Base-by-base conservation (phyloP, 2,888 invertebrate genomes). In the Itoplectis maculator region DNA sequence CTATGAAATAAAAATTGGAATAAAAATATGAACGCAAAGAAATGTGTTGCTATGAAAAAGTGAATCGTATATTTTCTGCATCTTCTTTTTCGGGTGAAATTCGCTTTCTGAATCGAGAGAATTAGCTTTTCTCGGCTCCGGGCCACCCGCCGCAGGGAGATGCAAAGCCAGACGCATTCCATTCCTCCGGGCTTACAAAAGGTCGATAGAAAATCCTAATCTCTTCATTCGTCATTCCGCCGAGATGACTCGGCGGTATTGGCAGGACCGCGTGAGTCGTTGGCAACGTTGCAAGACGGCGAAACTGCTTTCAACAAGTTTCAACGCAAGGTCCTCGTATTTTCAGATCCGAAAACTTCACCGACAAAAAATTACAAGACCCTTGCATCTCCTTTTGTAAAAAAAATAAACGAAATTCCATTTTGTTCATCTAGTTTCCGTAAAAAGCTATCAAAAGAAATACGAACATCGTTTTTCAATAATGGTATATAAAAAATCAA, bases 141-240 rank as follows among this genome's bases (percentile, higher is more conserved):
- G 70, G 61, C 81, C 66, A 66, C 66, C 63, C 61, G 73, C 65
- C 68, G 63, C 23, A 45, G 45, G 45, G 56, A 77, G 73, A 72
- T 81, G 42, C 73, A 77, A 61, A 40, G 37, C 69, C 18, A 45
- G 54, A 69, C n/a, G 18, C 61, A 61, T 61, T 61, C 61, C 59
- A 77, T 70, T 78, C 47, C 37, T 7, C 45, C 65, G 61, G 51
- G 63, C 29, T 54, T 56, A 82, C 78, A 61, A 78, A 82, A 73
- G 68, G 45, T 65, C 51, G 35, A 37, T 35, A 23, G 66, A 75
- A 79, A 78, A 54, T 65, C 82, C 66, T 78, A 79, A 74, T 74
- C 78, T 78, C 81, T 63, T 65, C 74, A 78, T 82, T 78, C 82
- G 82, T 78, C 74, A 78, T 82, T 78, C 78, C 29, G 29, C 29